Evolutionary conservation across 1,140 invertebrate species (phyloP).

Genomic region (Pollicipes pollicipes): DNA sequence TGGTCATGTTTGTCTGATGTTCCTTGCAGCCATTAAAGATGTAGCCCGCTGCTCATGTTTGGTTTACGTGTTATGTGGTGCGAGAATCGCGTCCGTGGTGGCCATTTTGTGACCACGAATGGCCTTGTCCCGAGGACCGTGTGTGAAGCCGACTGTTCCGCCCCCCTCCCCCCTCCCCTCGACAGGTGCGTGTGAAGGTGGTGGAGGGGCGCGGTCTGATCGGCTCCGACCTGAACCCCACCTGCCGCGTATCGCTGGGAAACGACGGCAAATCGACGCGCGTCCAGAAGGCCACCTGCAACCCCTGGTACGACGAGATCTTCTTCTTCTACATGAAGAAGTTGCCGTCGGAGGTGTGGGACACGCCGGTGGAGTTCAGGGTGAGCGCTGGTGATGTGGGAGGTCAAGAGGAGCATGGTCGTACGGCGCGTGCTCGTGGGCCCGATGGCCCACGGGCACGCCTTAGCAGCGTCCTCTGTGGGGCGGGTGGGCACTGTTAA

Average conservation of each 20-base stretch:
- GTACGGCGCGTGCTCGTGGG: neutral
- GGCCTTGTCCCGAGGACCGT: neutral
- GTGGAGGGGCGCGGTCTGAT: constrained; percentile 30
- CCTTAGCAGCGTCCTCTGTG: no score
- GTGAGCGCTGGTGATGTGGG: no score
- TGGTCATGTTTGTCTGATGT: neutral
- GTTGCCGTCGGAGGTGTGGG: constrained; percentile 28
- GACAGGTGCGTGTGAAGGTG: constrained; percentile 29
- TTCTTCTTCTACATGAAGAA: constrained; percentile 32
- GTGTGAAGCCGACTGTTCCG: no score
- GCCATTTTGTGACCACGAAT: neutral
- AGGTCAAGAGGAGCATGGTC: neutral
- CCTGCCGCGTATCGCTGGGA: constrained; percentile 25
- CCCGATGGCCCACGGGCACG: no score
- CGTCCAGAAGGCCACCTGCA: constrained; percentile 29
- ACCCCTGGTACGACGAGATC: constrained; percentile 31
- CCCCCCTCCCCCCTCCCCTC: no score
- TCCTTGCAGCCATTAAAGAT: neutral
- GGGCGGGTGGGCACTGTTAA: no score
- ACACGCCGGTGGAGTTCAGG: constrained; percentile 28
- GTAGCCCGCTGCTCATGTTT: neutral
- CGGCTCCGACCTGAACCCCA: constrained; percentile 30
- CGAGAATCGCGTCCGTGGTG: neutral
- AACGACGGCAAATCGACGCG: constrained; percentile 29
- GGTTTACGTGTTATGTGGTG: neutral